Evolutionary conservation across 2,888 invertebrate genomes (phyloP).

Genomic region (Bursaphelenchus okinawaensis): DNA sequence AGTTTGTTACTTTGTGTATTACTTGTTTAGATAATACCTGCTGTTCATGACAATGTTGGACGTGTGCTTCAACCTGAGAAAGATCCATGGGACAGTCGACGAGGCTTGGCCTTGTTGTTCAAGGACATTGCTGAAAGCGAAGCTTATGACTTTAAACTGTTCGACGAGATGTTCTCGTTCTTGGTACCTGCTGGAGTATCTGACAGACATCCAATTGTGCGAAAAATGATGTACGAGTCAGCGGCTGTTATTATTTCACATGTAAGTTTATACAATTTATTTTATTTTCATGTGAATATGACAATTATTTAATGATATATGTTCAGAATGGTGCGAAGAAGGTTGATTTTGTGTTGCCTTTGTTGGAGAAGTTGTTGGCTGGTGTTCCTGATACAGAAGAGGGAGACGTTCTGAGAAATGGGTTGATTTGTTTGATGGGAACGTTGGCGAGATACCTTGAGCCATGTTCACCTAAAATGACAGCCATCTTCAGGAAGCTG

Average conservation of each 20-base stretch:
- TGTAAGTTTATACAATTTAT: constrained; percentile 14
- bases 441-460: constrained; percentile 89
- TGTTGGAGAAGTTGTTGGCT: constrained; percentile 32
- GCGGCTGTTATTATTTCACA: constrained; percentile 80
- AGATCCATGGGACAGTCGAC: constrained; percentile 83
- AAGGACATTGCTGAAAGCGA: constrained; percentile 2
- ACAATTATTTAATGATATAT: background rate
- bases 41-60: constrained; percentile 78
- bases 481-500: constrained; percentile 78
- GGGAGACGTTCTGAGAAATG: constrained; percentile 86
- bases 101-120: constrained; percentile 80
- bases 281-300: no score
- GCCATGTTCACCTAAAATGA: constrained; percentile 69
- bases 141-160: constrained; percentile 2
- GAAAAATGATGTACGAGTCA: constrained; percentile 84
- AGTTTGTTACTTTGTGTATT: background rate
- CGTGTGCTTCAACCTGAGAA: constrained; percentile 73
- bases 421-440: constrained; percentile 82
- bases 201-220: constrained; percentile 72
- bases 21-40: constrained; percentile 57
- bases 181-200: constrained; percentile 72
- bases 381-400: constrained; percentile 23
- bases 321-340: constrained; percentile 72
- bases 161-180: constrained; percentile 24
- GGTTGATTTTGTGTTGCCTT: constrained; percentile 59